Evolutionary conservation across 2,797 vertebrate species (phyloP), one percentile per base, ranked within the genome.

Genomic region (Margarornis squamiger): DNA sequence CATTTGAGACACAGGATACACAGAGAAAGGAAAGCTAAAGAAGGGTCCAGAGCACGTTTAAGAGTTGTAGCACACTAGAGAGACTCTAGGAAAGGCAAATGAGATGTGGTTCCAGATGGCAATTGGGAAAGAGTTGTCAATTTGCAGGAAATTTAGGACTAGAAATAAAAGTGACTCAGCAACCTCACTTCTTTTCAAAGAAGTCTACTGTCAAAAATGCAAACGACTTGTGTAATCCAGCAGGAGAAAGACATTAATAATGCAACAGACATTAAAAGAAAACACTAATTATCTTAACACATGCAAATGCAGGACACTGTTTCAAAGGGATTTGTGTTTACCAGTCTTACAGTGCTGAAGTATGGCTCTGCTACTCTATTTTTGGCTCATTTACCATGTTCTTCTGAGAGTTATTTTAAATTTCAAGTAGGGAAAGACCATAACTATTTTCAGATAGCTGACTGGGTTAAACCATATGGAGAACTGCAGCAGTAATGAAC

Each of bases 81-180:
- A 34, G 38, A 23, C 26, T 61, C 24, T 13, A 32, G 16, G 29
- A 74, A 15, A 27, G 54, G 62, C 10, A 72, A 78, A 43, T 21
- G 32, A 77, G 49, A 68, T 0, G 0, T 18, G 46, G 34, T 45
- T 57, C 36, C 2, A 74, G 43, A 41, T 46, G 29, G 58, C 34
- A 70, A 18, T 7, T 30, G 14, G 32, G 34, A 61, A 75, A 57
- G 43, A 57, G 16, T 1, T 39, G 51, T 16, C 57, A 68, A 83
- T 68, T 39, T 39, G 24, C 45, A 68, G 58, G 83, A 61, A 57
- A 71, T 52, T 61, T 4, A 76, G 39, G 32, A 30, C 52, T 30
- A 74, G 57, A 67, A 54, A 61, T 16, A 7, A 10, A 86, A 58
- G 55, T 77, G 85, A 90, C 63, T 93, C 78, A 75, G 59, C 62